A percentile compares a stretch with the other conserved stretches of the same genome.
phyloP scores from a whole-genome alignment of 2,888 invertebrate species.

The Frankliniella fusca region DNA sequence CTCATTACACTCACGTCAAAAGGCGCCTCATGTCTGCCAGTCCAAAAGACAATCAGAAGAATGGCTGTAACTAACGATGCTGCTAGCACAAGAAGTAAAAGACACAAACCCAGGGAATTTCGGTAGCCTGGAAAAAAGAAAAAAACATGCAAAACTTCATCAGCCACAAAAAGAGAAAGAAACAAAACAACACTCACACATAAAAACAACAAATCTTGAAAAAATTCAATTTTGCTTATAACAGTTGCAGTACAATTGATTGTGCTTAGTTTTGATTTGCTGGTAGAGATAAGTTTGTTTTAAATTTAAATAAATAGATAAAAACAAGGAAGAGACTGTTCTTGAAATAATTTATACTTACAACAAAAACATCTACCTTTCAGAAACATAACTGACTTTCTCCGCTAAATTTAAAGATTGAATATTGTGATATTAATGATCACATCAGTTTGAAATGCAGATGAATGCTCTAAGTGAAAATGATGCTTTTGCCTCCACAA shows the following conservation, averaged over 20 bases:
- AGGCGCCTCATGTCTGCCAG: neutral
- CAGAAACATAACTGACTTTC: no score
- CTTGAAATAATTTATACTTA: neutral
- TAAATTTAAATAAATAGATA: neutral
- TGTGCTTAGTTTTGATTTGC: neutral
- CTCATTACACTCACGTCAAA: neutral
- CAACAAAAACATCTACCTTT: no score
- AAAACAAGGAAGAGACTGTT: neutral
- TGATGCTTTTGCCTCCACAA: no score
- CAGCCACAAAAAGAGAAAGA: constrained; percentile 14
- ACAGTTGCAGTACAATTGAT: neutral
- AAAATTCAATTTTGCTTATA: no score
- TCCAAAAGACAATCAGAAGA: neutral
- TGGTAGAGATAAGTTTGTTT: neutral
- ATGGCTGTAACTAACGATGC: neutral
- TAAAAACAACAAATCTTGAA: neutral
- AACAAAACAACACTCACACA: neutral
- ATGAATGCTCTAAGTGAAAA: no score
- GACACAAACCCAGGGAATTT: neutral
- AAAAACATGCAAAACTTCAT: neutral
- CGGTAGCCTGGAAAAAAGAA: neutral
- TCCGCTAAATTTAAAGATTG: no score
- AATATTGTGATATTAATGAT: no score
- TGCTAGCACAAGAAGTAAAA: neutral
- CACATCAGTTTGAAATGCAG: no score